phyloP scores from a whole-genome alignment of 2,113 vertebrate genomes.

The Scatophagus argus region DNA sequence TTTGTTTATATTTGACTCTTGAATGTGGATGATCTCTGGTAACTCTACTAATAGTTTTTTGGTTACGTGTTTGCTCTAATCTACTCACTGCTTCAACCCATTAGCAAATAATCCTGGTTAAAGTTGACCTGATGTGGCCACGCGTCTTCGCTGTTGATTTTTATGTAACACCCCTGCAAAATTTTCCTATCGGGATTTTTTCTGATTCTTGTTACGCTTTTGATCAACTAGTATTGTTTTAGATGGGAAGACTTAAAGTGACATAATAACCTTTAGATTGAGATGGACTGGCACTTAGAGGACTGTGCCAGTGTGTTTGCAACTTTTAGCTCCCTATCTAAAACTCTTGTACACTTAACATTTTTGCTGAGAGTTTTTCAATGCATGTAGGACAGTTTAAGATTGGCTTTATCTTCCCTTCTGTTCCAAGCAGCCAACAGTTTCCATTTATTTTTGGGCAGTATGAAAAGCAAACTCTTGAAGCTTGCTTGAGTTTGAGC shows the following conservation, averaged over 20 bases:
- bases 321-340: background rate
- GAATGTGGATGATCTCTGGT: slow-evolving; percentile 1
- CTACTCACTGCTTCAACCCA: slow-evolving; percentile 38
- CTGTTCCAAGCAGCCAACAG: background rate
- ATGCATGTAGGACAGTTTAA: background rate
- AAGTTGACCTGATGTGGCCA: slow-evolving; percentile 43
- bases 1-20: slow-evolving; percentile 27
- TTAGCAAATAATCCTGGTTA: slow-evolving; percentile 66
- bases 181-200: slow-evolving; percentile 8
- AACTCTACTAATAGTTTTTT: slow-evolving; percentile 40
- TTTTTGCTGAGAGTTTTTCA: background rate
- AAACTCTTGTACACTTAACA: background rate
- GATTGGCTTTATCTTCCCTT: background rate
- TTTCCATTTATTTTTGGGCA: slow-evolving; percentile 4
- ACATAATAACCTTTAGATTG: background rate
- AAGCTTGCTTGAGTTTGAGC: background rate
- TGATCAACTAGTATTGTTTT: slow-evolving; percentile 14
- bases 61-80: slow-evolving; percentile 49
- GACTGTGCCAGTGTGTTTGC: background rate
- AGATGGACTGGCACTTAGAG: background rate
- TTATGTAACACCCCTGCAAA: slow-evolving; percentile 11
- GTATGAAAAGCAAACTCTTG: background rate
- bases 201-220: slow-evolving; percentile 17
- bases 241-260: background rate
- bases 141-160: slow-evolving; percentile 7